These are phyloP conservation scores for Cheilinus undulatus DNA, from an alignment of 2,113 vertebrate species.

Conservation along the genomic window DNA sequence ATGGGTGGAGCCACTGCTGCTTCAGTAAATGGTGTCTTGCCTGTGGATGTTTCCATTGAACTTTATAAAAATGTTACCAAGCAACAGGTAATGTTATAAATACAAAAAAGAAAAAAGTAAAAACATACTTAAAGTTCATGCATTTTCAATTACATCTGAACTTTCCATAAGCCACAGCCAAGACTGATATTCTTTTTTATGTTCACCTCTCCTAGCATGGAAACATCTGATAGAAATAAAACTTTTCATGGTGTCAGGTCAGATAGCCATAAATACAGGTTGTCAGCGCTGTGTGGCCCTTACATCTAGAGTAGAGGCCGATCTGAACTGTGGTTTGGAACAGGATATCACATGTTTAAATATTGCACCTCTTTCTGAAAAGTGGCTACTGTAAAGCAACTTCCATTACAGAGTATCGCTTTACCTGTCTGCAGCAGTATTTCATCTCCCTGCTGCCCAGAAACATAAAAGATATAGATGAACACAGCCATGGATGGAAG, in stretches of 20 bases:
- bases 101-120: conserved; percentile 43
- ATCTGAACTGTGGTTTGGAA: conserved; percentile 68
- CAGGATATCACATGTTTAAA: conserved; percentile 81
- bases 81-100: conserved; percentile 41
- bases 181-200: conserved; percentile 62
- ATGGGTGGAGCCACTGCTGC: conserved; percentile 85
- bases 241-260: conserved; percentile 79
- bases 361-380: conserved; percentile 75
- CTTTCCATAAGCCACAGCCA: conserved; percentile 65
- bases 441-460: conserved; percentile 64
- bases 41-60: conserved; percentile 74
- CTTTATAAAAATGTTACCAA: conserved; percentile 60
- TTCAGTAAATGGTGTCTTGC: conserved; percentile 70
- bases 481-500: conserved; percentile 54
- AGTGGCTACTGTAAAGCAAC: conserved; percentile 81
- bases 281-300: conserved; percentile 72
- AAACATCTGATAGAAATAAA: conserved; percentile 85
- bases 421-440: conserved; percentile 73
- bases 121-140: conserved; percentile 57
- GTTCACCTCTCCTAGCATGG: conserved; percentile 64
- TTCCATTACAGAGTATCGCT: conserved; percentile 68
- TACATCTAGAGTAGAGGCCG: conserved; percentile 63
- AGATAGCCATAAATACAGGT: conserved; percentile 78
- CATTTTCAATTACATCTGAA: conserved; percentile 73
- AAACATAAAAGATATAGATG: conserved; percentile 65